A percentile compares a stretch with the other conserved stretches of the same genome.
These are phyloP conservation scores for Novumbra hubbsi DNA, from an alignment of 2,797 vertebrate species.

Conservation along the genomic window DNA sequence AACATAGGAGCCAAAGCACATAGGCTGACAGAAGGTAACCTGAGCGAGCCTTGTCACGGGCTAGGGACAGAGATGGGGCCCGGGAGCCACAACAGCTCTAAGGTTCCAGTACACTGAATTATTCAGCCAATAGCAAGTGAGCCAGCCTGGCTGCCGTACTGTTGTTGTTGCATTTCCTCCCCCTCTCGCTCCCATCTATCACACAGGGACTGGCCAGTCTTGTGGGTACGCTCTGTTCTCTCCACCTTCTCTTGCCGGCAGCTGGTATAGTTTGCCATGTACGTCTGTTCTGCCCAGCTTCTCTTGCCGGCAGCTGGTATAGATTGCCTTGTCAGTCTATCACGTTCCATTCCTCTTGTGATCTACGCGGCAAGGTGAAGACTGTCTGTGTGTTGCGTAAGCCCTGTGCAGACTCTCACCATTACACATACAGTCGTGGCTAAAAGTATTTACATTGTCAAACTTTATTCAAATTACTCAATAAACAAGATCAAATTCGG, in stretches of 20 bases:
- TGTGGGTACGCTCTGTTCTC: neutral
- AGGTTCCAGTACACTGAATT: constrained; percentile 17
- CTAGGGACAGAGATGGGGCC: too few species aligned
- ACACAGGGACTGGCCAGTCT: constrained; percentile 5
- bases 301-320: neutral
- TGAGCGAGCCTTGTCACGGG: constrained; percentile 6
- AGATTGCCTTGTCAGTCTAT: neutral
- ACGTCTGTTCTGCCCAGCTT: neutral
- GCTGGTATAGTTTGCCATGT: neutral
- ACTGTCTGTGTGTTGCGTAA: neutral
- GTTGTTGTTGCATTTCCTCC: neutral
- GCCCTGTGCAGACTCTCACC: neutral
- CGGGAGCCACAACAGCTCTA: constrained; percentile 10
- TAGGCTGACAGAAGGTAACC: constrained; percentile 33
- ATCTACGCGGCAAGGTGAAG: neutral
- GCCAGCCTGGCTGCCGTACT: neutral
- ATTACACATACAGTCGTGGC: neutral
- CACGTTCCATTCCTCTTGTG: neutral
- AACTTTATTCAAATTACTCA: too few species aligned
- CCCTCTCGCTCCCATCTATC: constrained; percentile 7
- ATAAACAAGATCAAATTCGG: too few species aligned
- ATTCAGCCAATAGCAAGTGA: constrained; percentile 7
- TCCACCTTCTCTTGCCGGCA: neutral
- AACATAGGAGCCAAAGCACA: constrained; percentile 11
- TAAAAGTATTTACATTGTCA: too few species aligned